A percentile compares a stretch with the other conserved stretches of the same genome.
Conservation (phyloP, 1,140 invertebrate genomes). For the Trissolcus basalis region DNA sequence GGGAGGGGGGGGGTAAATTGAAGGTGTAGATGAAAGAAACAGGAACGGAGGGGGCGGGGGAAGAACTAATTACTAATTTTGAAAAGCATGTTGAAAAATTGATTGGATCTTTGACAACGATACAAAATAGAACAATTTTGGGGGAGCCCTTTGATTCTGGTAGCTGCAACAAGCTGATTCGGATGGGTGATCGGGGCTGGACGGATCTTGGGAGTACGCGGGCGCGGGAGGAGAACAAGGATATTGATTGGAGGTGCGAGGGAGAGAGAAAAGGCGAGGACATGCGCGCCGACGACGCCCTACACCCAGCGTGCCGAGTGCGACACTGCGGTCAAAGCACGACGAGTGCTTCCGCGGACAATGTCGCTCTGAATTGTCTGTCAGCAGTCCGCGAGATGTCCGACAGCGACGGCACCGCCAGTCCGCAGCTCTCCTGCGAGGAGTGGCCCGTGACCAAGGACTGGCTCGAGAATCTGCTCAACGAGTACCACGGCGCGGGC, state of each 20-base stretch:
- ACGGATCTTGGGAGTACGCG: conserved; percentile 1
- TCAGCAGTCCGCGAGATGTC: conserved; percentile 68
- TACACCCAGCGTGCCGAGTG: conserved; percentile 41
- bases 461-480: conserved; percentile 79
- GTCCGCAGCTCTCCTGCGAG: conserved; percentile 65
- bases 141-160: no score
- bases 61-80: no score
- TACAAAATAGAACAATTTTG: no score
- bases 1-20: no score
- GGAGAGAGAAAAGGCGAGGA: conserved; percentile 41
- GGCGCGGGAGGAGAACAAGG: conserved; percentile 63
- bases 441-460: conserved; percentile 78
- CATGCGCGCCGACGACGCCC: conserved; percentile 56
- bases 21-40: no score
- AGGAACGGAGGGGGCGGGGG: no score
- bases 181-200: no score
- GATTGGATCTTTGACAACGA: no score
- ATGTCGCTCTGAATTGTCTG: conserved; percentile 8
- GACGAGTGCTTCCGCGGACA: conserved; percentile 6
- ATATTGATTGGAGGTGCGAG: conserved; percentile 69
- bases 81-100: no score
- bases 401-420: conserved; percentile 77
- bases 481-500: conserved; percentile 75
- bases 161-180: no score
- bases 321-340: conserved; percentile 45